Conservation (phyloP, 1,140 invertebrate species). For the Homalodisca vitripennis region DNA sequence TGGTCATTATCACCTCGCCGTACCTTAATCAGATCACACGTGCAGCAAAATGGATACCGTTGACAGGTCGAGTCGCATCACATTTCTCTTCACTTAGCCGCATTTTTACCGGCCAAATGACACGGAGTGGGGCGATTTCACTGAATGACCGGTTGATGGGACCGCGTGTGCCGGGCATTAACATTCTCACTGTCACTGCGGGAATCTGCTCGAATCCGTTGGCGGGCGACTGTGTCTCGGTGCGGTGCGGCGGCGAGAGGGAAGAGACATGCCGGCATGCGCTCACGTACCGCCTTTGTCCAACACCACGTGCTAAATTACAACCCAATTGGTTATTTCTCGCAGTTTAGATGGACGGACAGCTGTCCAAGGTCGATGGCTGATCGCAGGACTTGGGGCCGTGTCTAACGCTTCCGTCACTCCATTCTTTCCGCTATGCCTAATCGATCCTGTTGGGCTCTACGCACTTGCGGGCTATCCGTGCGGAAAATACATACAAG, state of each 20-base stretch:
- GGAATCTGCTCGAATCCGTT: background rate
- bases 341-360: background rate
- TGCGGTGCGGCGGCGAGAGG: background rate
- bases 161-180: constrained; percentile 15
- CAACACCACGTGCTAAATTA: constrained; percentile 26
- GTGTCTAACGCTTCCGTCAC: background rate
- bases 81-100: too few relatives aligned
- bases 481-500: too few relatives aligned
- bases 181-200: constrained; percentile 19
- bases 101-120: too few relatives aligned
- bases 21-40: too few relatives aligned
- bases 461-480: too few relatives aligned
- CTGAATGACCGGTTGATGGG: too few relatives aligned
- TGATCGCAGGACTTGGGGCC: too few relatives aligned
- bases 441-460: background rate
- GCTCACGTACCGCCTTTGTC: constrained; percentile 18
- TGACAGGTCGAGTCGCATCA: too few relatives aligned
- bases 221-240: too few relatives aligned
- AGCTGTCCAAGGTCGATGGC: background rate
- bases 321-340: constrained; percentile 22
- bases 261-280: background rate
- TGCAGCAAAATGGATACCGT: too few relatives aligned
- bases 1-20: too few relatives aligned
- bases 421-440: background rate
- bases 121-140: too few relatives aligned